Evolutionary conservation across 2,797 vertebrate genomes (phyloP), one percentile per base, ranked within the genome.

Genomic region (Aeoliscus strigatus): DNA sequence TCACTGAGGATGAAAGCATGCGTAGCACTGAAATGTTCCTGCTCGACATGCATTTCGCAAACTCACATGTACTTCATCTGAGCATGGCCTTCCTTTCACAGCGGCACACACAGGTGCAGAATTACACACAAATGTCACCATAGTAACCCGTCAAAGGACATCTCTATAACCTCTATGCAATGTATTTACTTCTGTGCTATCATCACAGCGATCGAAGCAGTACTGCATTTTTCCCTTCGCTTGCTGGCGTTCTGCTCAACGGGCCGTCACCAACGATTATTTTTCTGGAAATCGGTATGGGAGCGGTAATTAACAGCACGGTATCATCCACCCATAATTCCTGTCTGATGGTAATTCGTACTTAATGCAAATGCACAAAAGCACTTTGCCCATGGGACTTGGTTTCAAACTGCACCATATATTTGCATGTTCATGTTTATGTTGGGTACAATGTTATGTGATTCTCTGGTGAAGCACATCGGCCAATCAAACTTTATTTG

Each of bases 101-200:
- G 21, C 26, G 41, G 40, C 39, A 18, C 55, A 28, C 31, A 14
- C 30, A 37, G n/a, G n/a, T n/a, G n/a, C n/a, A n/a, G n/a, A n/a
- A n/a, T n/a, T 37, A 36, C 38, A 43, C 31, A 31, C 51, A 52
- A 51, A 12, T 44, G 54, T 81, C 67, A 47, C 77, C 63, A 79
- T 80, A 27, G 77, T 68, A 80, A 73, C 77, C 27, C 7, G 1
- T 48, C 31, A 70, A 64, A 81, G 75, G 75, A 72, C 75, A 77
- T 76, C 50, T 58, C 53, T 54, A 32, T 56, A 52, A 62, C 59
- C 67, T 39, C 18, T 8, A 24, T 60, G 40, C 39, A 70, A 74
- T 55, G 70, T 75, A 71, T 81, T 76, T 74, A 68, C 57, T 70
- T 57, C 11, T 25, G 34, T 41, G 41, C 25, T 24, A 77, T 77